Evolutionary conservation across 2,113 vertebrate species (phyloP).

Genomic region (Ondatra zibethicus): DNA sequence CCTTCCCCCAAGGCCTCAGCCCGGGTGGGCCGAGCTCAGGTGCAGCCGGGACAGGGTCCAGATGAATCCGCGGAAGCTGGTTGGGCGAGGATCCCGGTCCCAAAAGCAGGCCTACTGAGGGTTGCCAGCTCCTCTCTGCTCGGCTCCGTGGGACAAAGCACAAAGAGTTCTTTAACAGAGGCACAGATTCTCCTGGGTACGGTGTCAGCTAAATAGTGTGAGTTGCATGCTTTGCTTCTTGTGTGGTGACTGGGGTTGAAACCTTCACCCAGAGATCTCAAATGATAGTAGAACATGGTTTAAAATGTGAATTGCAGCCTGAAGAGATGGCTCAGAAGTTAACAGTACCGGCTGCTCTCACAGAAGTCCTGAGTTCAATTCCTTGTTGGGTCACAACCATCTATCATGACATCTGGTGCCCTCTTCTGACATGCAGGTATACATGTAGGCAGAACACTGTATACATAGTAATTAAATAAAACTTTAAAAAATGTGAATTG

Average conservation of each 20-base stretch:
- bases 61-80: too few relatives aligned
- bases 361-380: background rate
- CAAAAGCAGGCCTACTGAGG: too few relatives aligned
- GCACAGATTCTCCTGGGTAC: background rate
- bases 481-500: too few relatives aligned
- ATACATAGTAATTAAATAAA: too few relatives aligned
- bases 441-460: background rate
- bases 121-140: too few relatives aligned
- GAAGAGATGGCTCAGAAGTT: background rate
- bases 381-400: accelerated
- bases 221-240: background rate
- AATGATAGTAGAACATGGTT: background rate
- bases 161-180: background rate
- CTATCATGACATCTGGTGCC: background rate
- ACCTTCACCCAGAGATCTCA: background rate
- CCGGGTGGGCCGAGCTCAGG: too few relatives aligned
- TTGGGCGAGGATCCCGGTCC: too few relatives aligned
- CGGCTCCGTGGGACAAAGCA: too few relatives aligned
- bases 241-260: background rate
- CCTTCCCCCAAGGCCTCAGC: too few relatives aligned
- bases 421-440: background rate
- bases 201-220: background rate
- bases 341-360: background rate
- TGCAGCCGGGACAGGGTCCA: too few relatives aligned
- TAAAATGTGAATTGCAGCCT: background rate